These are phyloP conservation scores for Hanleya hanleyi DNA, from an alignment of 2,888 invertebrate genomes.

Conservation along the genomic window DNA sequence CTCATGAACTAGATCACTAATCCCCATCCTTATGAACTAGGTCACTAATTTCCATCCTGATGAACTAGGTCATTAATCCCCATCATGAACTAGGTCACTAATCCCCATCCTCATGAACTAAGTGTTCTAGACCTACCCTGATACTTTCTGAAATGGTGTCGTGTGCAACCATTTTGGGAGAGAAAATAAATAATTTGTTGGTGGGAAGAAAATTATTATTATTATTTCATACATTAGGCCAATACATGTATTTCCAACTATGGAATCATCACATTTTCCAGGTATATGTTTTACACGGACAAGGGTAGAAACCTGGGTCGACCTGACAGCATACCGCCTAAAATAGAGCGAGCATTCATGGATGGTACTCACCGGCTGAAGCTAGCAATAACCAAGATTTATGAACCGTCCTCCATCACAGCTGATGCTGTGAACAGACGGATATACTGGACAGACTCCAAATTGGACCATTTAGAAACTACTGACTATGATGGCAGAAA, in stretches of 20 bases:
- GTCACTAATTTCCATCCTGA: too few relatives aligned
- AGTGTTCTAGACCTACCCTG: too few relatives aligned
- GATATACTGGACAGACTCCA: constrained; percentile 97
- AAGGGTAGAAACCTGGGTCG: constrained; percentile 74
- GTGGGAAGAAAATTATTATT: too few relatives aligned
- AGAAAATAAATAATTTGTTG: too few relatives aligned
- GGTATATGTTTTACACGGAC: constrained; percentile 77
- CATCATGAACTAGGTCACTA: too few relatives aligned
- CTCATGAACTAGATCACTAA: too few relatives aligned
- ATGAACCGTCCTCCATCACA: constrained; percentile 93
- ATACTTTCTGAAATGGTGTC: too few relatives aligned
- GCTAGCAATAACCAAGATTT: constrained; percentile 92
- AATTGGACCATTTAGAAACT: constrained; percentile 95
- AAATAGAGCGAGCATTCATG: constrained; percentile 85
- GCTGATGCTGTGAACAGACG: constrained; percentile 92
- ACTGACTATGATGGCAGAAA: constrained; percentile 93
- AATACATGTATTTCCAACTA: not conserved
- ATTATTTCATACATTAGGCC: not conserved
- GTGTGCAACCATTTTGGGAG: too few relatives aligned
- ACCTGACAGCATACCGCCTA: constrained; percentile 77
- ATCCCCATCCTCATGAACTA: too few relatives aligned
- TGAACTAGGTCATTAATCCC: too few relatives aligned
- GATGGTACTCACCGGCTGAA: constrained; percentile 83
- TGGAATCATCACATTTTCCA: constrained; percentile 65
- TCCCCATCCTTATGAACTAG: too few relatives aligned